phyloP scores from a whole-genome alignment of 1,140 invertebrate species.

The Nylanderia fulva region DNA sequence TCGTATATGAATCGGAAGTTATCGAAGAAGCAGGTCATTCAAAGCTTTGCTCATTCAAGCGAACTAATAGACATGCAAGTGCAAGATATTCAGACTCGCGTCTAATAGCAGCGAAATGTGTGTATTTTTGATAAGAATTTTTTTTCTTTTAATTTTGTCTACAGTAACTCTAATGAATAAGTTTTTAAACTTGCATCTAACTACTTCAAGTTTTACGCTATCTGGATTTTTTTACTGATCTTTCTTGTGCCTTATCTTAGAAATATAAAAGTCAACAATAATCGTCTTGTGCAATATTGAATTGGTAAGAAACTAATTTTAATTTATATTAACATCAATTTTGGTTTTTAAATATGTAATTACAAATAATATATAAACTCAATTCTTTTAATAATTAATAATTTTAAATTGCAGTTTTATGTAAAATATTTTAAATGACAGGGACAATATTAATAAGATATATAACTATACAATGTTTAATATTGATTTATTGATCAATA shows the following conservation, averaged over 20 bases:
- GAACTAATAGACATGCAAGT: slow-evolving; percentile 30
- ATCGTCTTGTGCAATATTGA: background rate
- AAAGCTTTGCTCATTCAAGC: background rate
- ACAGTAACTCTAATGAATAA: background rate
- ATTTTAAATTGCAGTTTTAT: background rate
- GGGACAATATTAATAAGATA: background rate
- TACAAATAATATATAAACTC: background rate
- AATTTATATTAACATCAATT: background rate
- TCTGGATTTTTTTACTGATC: slow-evolving; percentile 15
- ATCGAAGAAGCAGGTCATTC: background rate
- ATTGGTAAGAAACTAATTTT: slow-evolving; percentile 4
- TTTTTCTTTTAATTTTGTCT: slow-evolving; percentile 5
- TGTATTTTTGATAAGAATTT: background rate
- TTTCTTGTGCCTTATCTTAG: background rate
- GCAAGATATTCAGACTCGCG: slow-evolving; percentile 21
- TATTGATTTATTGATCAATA: background rate
- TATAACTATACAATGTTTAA: background rate
- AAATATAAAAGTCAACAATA: background rate
- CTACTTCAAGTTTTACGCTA: slow-evolving; percentile 1
- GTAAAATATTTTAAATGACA: background rate
- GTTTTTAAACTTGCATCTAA: background rate
- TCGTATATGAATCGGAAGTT: slow-evolving; percentile 30
- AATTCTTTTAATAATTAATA: too few relatives aligned
- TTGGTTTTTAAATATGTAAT: too few relatives aligned
- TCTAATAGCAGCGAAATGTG: slow-evolving; percentile 19